Evolutionary conservation across 2,888 invertebrate genomes (phyloP), one percentile per base, ranked within the genome.

Genomic region (Prenolepis imparis): DNA sequence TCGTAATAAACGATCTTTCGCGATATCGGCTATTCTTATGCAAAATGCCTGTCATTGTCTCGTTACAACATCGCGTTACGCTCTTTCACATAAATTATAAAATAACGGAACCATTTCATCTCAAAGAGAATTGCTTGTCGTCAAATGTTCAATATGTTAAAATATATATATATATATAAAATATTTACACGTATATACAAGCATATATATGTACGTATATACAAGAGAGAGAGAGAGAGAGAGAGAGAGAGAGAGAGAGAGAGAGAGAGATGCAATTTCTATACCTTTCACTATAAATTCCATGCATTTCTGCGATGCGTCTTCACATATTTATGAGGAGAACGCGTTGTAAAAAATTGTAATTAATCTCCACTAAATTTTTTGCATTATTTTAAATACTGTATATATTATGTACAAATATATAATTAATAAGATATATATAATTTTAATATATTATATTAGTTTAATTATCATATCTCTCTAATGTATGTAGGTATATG

Each of bases 1-100:
- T 77, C 11, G 18, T 70, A 44, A 78, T 57, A 70, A 68, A 70
- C 18, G 18, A 44, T 68, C 32, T 18, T 44, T 3, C 41, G 57
- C 32, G 12, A 78, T 78, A 68, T 78, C 21, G 11, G 3, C 32
- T 57, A 57, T 77, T 77, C 68, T 78, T 70, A 59, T 70, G 57
- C 24, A 70, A 70, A 68, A 39, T 24, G 8, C 12, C n/a, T 21
- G 12, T 57, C 41, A 21, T 44, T 57, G 57, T 57, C n/a, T 11
- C 11, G 21, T 11, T 52, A 52, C 52, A 48, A 8, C 32, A 41
- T 21, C 28, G 11, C 15, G 21, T 68, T 57, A 24, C 8, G 6
- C n/a, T 28, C 32, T 36, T 68, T 78, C 57, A 59, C 32, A 68
- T 44, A 78, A 68, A 68, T 68, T 44, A 32, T 21, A 44, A 77